Base-by-base conservation (phyloP, 1,140 invertebrate species). In the Coboldia fuscipes region DNA sequence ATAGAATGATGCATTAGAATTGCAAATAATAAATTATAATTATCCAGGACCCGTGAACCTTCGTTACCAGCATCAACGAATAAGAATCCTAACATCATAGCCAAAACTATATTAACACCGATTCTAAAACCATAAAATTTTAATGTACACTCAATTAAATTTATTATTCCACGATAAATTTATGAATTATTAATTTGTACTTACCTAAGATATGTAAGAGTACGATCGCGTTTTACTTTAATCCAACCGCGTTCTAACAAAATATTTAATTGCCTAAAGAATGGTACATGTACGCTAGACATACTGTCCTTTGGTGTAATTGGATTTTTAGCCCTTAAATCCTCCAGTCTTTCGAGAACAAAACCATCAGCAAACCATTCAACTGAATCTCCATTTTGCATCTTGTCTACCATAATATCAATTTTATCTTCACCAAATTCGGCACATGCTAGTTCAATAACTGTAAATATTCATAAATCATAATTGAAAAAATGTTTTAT, bases 391-490 rank as follows among this genome's bases (percentile, higher is more conserved):
- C 84, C 84, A 46, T 84, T 85, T 39, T 75, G 61, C 0, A 75
- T 70, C 35, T 69, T 75, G 3, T 60, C 55, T 4, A 75, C 73
- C 35, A 93, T 61, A 16, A 64, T 53, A 16, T 70, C 53, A 3
- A 86, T 70, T 57, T 72, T 85, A 44, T 73, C 76, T 14, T 76
- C 66, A 0, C 86, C 88, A 43, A 88, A 81, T 52, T 93, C 86
- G 1, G 77, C 84, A 39, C 79, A 81, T 0, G 86, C 80, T 41
- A 92, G 58, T 60, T 92, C 85, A 46, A 90, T 89, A 10, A 80
- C 77, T 80, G 45, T 14, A 51, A 50, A 15, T 16, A 16, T 30
- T 9, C 17, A 14, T 10, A 7, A 7, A 12, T 12, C 5, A 27
- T 27, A 10, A 27, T 4, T 12, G 14, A 3, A 27, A 27, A 27